These are phyloP conservation scores for Petrocephalus microphthalmus DNA, from an alignment of 2,113 vertebrate genomes.

Conservation along the genomic window DNA sequence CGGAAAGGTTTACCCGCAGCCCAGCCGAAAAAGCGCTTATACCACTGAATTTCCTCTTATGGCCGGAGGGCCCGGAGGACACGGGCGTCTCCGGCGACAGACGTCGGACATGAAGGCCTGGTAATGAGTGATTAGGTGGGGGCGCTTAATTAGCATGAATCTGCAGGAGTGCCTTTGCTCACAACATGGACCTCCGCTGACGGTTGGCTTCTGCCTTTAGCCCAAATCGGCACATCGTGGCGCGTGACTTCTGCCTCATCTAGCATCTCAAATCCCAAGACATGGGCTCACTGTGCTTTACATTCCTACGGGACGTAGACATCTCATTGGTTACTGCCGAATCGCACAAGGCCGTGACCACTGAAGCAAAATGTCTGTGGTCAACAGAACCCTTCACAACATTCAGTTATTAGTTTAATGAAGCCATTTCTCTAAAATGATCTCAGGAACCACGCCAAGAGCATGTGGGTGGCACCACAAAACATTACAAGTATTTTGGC, in stretches of 20 bases:
- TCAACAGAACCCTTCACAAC: not conserved
- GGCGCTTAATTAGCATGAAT: not conserved
- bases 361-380: not conserved
- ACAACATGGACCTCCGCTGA: not conserved
- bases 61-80: not conserved
- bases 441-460: no score
- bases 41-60: not conserved
- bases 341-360: not conserved
- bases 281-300: not conserved
- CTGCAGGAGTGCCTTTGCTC: not conserved
- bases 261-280: not conserved
- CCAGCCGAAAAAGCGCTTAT: not conserved
- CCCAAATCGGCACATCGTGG: not conserved
- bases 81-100: not conserved
- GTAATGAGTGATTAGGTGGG: not conserved
- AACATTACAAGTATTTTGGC: constrained; percentile 21
- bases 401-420: not conserved
- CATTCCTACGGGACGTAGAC: not conserved
- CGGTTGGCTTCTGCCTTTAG: not conserved
- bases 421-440: not conserved
- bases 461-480: not conserved
- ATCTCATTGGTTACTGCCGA: not conserved
- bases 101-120: not conserved
- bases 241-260: not conserved
- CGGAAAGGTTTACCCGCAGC: not conserved